Evolutionary conservation across 2,888 invertebrate species (phyloP), one percentile per base, ranked within the genome.

Genomic region (Camptogramma bilineatum): DNA sequence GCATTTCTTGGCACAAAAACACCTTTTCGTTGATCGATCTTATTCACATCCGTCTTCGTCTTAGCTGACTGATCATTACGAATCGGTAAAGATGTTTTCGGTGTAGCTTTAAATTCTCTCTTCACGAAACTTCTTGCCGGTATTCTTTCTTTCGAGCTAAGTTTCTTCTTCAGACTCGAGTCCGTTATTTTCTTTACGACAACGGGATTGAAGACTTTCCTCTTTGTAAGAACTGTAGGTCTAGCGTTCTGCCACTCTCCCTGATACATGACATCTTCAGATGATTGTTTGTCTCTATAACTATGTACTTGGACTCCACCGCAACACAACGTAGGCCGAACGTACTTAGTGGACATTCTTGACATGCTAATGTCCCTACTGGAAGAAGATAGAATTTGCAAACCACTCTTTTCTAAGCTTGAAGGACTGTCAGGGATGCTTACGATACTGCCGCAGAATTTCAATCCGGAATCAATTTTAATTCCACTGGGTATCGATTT

Each of bases 231-330:
- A 34, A 65, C 18, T 71, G 81, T 83, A 7, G 80, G 76, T 7
- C 70, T 80, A 42, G 74, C 72, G 53, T 73, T 76, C 70, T 90
- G 86, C 92, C 91, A 92, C 60, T 87, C 79, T 52, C 92, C 91
- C 79, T 90, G 91, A 69, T 80, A 93, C n/a, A 91, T 74, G 21
- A 92, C 79, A 72, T 93, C 92, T 73, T 91, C 87, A 24, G 82
- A 87, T 10, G 76, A 66, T 68, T 82, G 75, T 72, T 78, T 86
- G 47, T 89, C 83, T 73, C 76, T 88, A 62, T 84, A 92, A 72
- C 91, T 91, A 63, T 91, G 87, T n/a, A 92, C 79, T 70, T 88
- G 83, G 18, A 90, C 80, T 21, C 86, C 88, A 44, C 90, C 90
- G 71, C 79, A 84, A 57, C 82, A 79, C 46, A 93, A 71, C 66